Percentiles rank a stretch among this genome's conserved stretches.
Evolutionary conservation across 1,140 invertebrate genomes (phyloP).

Genomic region (Ips nitidus): DNA sequence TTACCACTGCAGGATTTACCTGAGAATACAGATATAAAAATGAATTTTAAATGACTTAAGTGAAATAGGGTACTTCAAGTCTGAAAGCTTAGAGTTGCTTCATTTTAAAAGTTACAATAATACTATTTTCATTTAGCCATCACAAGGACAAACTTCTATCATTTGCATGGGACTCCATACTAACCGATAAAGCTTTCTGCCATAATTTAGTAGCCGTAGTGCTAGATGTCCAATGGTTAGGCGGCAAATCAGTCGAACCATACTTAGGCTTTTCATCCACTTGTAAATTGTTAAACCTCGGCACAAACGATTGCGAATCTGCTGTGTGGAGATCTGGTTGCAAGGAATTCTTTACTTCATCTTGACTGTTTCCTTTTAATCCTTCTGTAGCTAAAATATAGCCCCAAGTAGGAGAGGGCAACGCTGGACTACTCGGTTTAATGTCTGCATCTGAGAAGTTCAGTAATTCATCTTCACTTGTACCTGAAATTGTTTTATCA

Average conservation of each 20-base stretch:
- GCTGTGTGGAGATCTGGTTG: conserved; percentile 43
- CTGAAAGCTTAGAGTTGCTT: no score
- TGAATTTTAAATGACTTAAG: no score
- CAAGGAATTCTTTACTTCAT: conserved; percentile 43
- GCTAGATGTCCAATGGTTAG: conserved; percentile 59
- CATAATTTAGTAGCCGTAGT: conserved; percentile 59
- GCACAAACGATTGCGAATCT: conserved; percentile 48
- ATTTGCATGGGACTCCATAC: not conserved
- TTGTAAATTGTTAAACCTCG: conserved; percentile 44
- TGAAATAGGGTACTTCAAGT: no score
- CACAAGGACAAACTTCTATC: no score
- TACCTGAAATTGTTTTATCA: conserved; percentile 43
- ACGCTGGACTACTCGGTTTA: conserved; percentile 44
- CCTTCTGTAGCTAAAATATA: conserved; percentile 44
- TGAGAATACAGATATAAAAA: conserved; percentile 5
- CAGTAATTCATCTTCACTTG: conserved; percentile 67
- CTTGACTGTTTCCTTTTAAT: conserved; percentile 18
- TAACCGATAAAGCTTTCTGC: conserved; percentile 65
- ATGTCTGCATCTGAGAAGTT: conserved; percentile 70
- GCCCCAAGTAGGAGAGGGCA: conserved; percentile 45
- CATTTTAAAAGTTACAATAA: not conserved
- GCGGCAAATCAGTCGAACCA: conserved; percentile 35
- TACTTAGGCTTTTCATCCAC: conserved; percentile 33
- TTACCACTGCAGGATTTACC: conserved; percentile 67
- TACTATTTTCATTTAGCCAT: not conserved